A percentile compares a stretch with the other conserved stretches of the same genome.
Evolutionary conservation across 2,113 vertebrate genomes (phyloP).

Genomic region (Protobothrops mucrosquamatus): DNA sequence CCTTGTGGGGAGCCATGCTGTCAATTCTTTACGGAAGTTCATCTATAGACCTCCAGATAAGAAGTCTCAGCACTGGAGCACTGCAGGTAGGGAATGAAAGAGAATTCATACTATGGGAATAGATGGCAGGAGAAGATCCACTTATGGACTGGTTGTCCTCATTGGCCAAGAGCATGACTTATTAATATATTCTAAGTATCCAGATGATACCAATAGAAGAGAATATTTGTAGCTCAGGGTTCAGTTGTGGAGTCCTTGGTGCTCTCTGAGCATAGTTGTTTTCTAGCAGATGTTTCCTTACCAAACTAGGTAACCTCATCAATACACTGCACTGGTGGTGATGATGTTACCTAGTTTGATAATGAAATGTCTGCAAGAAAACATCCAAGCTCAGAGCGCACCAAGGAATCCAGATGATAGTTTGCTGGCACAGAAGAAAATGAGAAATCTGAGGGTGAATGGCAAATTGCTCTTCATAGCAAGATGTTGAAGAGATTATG

Average conservation of each 20-base stretch:
- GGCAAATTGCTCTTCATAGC: background rate
- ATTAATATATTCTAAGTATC: background rate
- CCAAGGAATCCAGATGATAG: background rate
- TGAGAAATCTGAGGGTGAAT: background rate
- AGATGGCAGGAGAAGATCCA: background rate
- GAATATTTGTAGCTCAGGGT: background rate
- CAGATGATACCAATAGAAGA: background rate
- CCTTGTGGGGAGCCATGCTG: constrained; percentile 89
- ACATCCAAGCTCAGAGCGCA: background rate
- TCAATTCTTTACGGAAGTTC: constrained; percentile 87
- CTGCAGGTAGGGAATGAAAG: constrained; percentile 69
- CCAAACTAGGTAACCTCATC: background rate
- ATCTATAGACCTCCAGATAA: constrained; percentile 85
- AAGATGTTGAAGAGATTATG: background rate
- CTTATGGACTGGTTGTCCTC: too few relatives aligned
- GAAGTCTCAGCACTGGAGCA: constrained; percentile 77
- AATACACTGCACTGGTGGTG: background rate
- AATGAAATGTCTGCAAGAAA: background rate
- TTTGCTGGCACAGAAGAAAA: background rate
- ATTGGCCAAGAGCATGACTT: background rate
- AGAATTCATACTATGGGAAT: background rate
- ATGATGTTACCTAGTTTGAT: background rate
- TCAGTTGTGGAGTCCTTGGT: background rate
- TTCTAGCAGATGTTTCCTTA: background rate
- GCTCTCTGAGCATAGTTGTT: background rate